Conservation (phyloP, 2,113 vertebrate genomes). For the Pycnonotus jocosus region DNA sequence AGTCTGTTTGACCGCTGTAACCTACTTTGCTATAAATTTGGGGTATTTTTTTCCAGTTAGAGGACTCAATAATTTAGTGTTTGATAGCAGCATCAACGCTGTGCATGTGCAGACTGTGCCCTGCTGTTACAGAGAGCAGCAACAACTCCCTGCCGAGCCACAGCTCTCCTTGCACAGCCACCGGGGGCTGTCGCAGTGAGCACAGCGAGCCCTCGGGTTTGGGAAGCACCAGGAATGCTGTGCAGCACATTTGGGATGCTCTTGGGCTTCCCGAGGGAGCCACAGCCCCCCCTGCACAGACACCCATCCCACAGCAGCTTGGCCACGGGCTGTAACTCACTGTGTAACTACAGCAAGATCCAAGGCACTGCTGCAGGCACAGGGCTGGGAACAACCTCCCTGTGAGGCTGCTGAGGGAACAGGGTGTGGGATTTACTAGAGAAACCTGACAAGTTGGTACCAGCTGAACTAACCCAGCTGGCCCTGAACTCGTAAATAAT, state of each 20-base stretch:
- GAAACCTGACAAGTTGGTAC: background rate
- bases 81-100: background rate
- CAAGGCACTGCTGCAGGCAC: background rate
- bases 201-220: background rate
- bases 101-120: background rate
- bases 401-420: background rate
- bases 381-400: background rate
- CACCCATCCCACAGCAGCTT: background rate
- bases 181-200: background rate
- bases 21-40: background rate
- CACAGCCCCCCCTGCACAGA: background rate
- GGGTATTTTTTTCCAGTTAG: background rate
- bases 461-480: background rate
- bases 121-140: background rate
- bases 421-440: background rate
- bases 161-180: background rate
- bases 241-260: background rate
- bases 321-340: background rate
- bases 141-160: background rate
- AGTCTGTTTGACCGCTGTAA: background rate
- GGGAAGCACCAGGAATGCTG: background rate
- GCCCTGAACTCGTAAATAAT: background rate
- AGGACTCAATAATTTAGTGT: background rate
- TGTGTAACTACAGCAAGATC: background rate
- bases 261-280: background rate